These are phyloP conservation scores for Cirrhinus molitorella DNA, from an alignment of 2,797 vertebrate species.

Conservation along the genomic window DNA sequence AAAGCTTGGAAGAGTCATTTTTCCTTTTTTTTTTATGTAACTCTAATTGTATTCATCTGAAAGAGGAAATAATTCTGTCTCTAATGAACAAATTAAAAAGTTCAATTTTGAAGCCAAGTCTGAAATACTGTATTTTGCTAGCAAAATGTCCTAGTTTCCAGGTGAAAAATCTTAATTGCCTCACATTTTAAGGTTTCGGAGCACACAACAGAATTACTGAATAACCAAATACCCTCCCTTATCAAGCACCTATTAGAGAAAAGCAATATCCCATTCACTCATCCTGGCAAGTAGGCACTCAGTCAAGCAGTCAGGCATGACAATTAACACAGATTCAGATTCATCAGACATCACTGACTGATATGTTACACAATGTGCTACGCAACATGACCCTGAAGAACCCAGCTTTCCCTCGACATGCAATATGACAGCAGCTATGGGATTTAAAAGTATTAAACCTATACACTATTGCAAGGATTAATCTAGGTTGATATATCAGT, in stretches of 20 bases:
- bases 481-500: not conserved
- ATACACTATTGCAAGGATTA: not conserved
- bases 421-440: not conserved
- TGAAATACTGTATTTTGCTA: not conserved
- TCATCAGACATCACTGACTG: constrained; percentile 10
- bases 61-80: too few species aligned
- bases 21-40: too few species aligned
- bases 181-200: not conserved
- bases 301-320: constrained; percentile 31
- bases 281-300: constrained; percentile 20
- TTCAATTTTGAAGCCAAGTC: not conserved
- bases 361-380: constrained; percentile 26
- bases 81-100: not conserved
- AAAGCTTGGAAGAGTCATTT: too few species aligned
- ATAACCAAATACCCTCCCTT: not conserved
- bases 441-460: constrained; percentile 21
- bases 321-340: constrained; percentile 44
- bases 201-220: not conserved
- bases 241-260: not conserved
- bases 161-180: not conserved
- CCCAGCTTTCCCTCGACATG: not conserved
- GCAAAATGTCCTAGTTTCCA: not conserved
- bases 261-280: constrained; percentile 16
- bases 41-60: too few species aligned
- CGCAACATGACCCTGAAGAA: not conserved